Evolutionary conservation across 37 sponge, comb jelly and placozoan genomes (phyloP).

Genomic region (Beroe ovata): DNA sequence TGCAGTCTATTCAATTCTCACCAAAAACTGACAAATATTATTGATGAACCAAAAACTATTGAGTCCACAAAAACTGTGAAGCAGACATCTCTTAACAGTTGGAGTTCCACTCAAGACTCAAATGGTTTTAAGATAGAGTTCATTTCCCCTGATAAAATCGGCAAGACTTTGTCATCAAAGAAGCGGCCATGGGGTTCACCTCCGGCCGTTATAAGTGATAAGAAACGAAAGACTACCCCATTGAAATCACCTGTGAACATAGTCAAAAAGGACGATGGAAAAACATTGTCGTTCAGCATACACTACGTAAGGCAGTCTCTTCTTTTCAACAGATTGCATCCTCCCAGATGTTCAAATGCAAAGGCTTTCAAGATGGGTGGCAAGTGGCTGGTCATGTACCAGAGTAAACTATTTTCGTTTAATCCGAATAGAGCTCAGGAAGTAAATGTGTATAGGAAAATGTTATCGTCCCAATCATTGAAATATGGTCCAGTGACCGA

Average conservation of each 20-base stretch:
- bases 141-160: constrained; percentile 16
- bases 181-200: neutral
- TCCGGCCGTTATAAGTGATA: neutral
- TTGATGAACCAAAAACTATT: neutral
- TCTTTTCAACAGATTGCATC: neutral
- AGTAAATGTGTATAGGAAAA: constrained; percentile 26
- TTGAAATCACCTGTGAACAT: neutral
- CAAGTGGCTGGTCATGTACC: neutral
- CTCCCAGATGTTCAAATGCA: neutral
- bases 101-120: constrained; percentile 1
- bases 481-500: neutral
- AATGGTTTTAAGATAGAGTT: constrained; percentile 16
- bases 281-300: neutral
- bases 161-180: neutral
- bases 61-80: neutral
- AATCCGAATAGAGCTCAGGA: constrained; percentile 49
- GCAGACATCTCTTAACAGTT: neutral
- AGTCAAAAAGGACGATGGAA: neutral
- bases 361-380: neutral
- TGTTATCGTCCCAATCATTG: neutral
- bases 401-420: neutral
- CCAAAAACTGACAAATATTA: neutral
- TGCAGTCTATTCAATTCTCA: neutral
- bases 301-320: neutral
- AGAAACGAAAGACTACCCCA: neutral